Conservation (phyloP, 2,797 vertebrate species). For the Tiaroga cobitis region DNA sequence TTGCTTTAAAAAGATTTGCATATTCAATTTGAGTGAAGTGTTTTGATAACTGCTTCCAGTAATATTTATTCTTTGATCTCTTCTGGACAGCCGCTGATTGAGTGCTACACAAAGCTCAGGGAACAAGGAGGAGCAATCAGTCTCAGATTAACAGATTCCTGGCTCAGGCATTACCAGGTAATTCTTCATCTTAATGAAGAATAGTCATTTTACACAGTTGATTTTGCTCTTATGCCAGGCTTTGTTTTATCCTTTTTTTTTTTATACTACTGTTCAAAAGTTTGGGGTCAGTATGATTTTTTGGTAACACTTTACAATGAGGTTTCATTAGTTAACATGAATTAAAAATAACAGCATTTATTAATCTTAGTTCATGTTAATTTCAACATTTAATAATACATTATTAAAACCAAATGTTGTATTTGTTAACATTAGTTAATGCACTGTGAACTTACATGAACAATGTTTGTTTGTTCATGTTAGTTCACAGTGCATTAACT, state of each 20-base stretch:
- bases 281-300: neutral
- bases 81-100: conserved; percentile 84
- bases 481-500: too few species aligned
- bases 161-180: conserved; percentile 98
- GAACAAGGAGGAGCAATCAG: conserved; percentile 89
- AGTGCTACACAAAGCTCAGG: conserved; percentile 93
- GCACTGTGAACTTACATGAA: too few species aligned
- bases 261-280: neutral
- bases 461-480: too few species aligned
- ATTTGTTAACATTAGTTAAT: too few species aligned
- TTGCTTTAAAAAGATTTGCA: neutral
- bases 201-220: neutral
- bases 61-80: conserved; percentile 9
- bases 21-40: neutral
- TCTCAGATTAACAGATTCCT: conserved; percentile 91
- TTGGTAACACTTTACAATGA: too few species aligned
- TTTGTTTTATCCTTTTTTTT: neutral
- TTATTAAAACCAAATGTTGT: too few species aligned
- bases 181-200: neutral
- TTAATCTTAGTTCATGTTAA: too few species aligned
- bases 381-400: too few species aligned
- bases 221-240: neutral
- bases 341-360: too few species aligned
- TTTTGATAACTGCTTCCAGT: neutral
- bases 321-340: too few species aligned